Conservation (phyloP, 2,888 invertebrate species). For the Tromatobia lineatoria region DNA sequence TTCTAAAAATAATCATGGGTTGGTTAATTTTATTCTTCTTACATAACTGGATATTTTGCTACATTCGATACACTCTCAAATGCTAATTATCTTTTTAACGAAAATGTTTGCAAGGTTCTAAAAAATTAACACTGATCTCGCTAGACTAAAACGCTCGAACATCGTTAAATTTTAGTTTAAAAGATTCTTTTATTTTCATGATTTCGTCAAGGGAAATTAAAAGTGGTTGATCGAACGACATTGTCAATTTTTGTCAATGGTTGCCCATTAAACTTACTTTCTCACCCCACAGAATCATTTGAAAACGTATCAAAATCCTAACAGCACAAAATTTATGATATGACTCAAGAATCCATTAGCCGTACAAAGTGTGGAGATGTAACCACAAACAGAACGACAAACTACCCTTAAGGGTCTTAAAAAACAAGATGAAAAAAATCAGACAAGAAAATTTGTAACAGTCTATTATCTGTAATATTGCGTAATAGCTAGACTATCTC, state of each 20-base stretch:
- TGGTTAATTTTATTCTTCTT: too few species aligned
- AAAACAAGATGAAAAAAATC: slow-evolving; percentile 2
- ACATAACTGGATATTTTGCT: too few species aligned
- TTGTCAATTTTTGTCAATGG: slow-evolving; percentile 14
- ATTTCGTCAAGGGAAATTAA: slow-evolving; percentile 10
- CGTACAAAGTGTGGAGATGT: slow-evolving; percentile 73
- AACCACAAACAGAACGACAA: slow-evolving; percentile 75
- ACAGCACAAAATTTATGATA: slow-evolving; percentile 64
- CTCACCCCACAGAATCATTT: slow-evolving; percentile 40
- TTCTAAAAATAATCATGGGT: too few species aligned
- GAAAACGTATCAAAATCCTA: slow-evolving; percentile 74
- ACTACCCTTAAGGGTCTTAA: slow-evolving; percentile 68
- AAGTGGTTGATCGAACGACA: slow-evolving; percentile 38
- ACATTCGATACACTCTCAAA: too few species aligned
- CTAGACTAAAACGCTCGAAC: too few species aligned
- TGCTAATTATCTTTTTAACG: too few species aligned
- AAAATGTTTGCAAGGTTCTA: too few species aligned
- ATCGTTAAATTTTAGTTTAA: too few species aligned
- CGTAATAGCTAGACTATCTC: slow-evolving; percentile 71
- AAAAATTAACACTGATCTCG: too few species aligned
- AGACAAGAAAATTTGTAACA: slow-evolving; percentile 68
- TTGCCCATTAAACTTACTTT: slow-evolving; percentile 9
- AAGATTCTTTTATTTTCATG: slow-evolving; percentile 10
- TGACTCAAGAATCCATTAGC: slow-evolving; percentile 71
- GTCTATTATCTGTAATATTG: slow-evolving; percentile 74